phyloP scores from a whole-genome alignment of 2,888 invertebrate genomes.

The Gymnoscelis rufifasciata region DNA sequence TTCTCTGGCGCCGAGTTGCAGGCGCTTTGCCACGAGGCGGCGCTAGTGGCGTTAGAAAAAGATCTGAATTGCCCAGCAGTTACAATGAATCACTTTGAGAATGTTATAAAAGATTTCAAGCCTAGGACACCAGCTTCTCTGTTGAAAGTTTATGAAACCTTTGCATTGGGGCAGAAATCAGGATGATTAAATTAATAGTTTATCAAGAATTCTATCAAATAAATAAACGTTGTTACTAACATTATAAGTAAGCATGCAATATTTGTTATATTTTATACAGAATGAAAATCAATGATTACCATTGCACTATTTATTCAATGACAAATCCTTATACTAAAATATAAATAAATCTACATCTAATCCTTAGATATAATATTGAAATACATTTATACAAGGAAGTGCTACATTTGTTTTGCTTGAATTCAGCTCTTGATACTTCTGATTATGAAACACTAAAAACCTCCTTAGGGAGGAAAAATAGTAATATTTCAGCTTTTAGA shows the following conservation, averaged over 20 bases:
- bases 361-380: constrained; percentile 33
- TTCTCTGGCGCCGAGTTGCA: constrained; percentile 97
- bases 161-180: constrained; percentile 61
- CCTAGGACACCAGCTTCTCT: constrained; percentile 87
- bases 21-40: constrained; percentile 95
- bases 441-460: constrained; percentile 15
- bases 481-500: constrained; percentile 12
- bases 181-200: too few species aligned
- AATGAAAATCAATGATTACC: constrained; percentile 13
- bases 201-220: too few species aligned
- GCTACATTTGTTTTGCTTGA: constrained; percentile 18
- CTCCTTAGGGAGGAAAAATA: constrained; percentile 7
- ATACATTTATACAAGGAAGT: constrained; percentile 24
- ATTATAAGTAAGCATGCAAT: too few species aligned
- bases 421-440: constrained; percentile 12
- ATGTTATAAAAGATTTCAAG: constrained; percentile 83
- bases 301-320: constrained; percentile 46
- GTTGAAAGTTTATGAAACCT: constrained; percentile 86
- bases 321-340: constrained; percentile 44
- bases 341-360: constrained; percentile 53
- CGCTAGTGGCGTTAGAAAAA: constrained; percentile 89
- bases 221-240: too few species aligned
- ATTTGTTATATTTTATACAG: constrained; percentile 6
- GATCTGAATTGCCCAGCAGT: constrained; percentile 82
- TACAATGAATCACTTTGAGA: constrained; percentile 83